Evolutionary conservation across 2,888 invertebrate genomes (phyloP).

Genomic region (Drepana falcataria): DNA sequence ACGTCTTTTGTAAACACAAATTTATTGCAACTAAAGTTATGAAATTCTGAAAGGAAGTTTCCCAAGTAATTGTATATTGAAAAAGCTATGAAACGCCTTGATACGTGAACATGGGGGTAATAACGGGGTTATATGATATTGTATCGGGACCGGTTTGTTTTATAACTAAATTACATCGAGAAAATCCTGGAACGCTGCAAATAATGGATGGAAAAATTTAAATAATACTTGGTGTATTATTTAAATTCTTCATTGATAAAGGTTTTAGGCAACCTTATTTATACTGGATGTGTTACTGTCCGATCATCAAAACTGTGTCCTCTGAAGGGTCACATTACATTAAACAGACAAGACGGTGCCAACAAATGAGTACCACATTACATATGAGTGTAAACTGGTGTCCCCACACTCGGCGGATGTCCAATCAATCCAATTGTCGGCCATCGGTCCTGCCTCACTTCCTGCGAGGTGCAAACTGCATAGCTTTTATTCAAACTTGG

Average conservation of each 20-base stretch:
- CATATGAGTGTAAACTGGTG: slow-evolving; percentile 13
- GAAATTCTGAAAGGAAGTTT: neutral
- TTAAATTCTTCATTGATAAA: too few relatives aligned
- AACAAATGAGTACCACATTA: neutral
- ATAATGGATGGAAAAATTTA: too few relatives aligned
- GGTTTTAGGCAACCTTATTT: too few relatives aligned
- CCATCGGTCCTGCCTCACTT: slow-evolving; percentile 22
- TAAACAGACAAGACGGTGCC: too few relatives aligned
- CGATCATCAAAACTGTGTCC: too few relatives aligned
- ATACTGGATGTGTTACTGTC: too few relatives aligned
- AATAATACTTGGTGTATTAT: too few relatives aligned
- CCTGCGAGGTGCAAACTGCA: slow-evolving; percentile 15
- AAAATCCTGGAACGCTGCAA: too few relatives aligned
- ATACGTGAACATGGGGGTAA: neutral
- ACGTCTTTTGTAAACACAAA: neutral
- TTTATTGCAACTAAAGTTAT: neutral
- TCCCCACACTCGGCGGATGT: slow-evolving; percentile 28
- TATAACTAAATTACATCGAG: too few relatives aligned
- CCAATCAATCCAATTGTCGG: slow-evolving; percentile 43
- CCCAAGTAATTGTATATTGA: neutral
- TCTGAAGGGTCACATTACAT: too few relatives aligned
- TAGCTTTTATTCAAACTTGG: neutral
- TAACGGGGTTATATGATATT: too few relatives aligned
- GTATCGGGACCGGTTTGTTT: too few relatives aligned
- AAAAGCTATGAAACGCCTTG: neutral